These are phyloP conservation scores for Parus major DNA, from an alignment of 2,113 vertebrate species.

Conservation along the genomic window DNA sequence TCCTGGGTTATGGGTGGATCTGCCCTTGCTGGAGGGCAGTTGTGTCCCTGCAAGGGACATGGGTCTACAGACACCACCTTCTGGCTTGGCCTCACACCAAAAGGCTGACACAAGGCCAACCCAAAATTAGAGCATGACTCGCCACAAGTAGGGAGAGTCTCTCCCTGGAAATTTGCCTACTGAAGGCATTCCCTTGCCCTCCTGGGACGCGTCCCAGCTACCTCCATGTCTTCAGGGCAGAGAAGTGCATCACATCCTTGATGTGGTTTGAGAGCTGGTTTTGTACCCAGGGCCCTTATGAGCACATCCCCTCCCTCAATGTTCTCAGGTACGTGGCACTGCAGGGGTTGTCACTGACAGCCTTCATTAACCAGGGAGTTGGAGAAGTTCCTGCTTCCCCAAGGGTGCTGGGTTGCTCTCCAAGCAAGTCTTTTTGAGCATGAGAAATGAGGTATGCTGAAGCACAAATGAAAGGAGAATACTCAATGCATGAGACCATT, in stretches of 20 bases:
- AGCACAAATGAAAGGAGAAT: background rate
- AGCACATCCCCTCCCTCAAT: background rate
- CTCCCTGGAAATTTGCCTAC: background rate
- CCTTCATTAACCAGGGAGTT: background rate
- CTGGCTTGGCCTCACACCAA: background rate
- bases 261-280: background rate
- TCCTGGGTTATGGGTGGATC: background rate
- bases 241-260: background rate
- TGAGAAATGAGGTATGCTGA: background rate
- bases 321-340: background rate
- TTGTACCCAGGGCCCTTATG: background rate
- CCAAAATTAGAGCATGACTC: background rate
- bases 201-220: accelerated
- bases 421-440: background rate
- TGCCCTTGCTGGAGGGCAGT: background rate
- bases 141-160: background rate
- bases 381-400: background rate
- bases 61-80: background rate
- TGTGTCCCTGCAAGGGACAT: background rate
- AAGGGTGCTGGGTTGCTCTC: background rate
- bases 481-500: accelerated
- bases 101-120: background rate
- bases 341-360: background rate
- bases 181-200: background rate
- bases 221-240: background rate